These are phyloP conservation scores for Tichodroma muraria DNA, from an alignment of 2,113 vertebrate species.

Conservation along the genomic window DNA sequence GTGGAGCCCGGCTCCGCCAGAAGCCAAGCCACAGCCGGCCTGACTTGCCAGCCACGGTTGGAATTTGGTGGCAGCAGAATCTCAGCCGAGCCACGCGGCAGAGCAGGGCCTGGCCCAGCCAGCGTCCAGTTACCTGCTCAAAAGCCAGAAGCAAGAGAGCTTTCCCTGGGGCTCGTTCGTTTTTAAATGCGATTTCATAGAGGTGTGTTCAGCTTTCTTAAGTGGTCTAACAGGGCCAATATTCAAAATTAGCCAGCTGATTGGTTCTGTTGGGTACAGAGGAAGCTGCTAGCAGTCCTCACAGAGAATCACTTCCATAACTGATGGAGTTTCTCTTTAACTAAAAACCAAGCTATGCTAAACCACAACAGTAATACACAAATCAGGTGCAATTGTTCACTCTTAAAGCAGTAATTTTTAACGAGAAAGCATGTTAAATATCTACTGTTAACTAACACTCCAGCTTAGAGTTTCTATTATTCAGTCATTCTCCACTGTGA, in stretches of 20 bases:
- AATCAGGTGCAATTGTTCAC: neutral
- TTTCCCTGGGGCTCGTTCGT: neutral
- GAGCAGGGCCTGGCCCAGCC: neutral
- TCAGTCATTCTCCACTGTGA: neutral
- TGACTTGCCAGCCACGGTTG: neutral
- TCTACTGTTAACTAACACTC: neutral
- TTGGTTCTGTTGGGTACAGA: neutral
- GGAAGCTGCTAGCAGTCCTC: neutral
- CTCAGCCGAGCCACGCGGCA: rapidly evolving
- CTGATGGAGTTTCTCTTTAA: neutral
- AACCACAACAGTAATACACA: neutral
- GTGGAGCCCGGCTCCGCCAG: neutral
- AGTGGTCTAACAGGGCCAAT: neutral
- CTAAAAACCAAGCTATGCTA: neutral
- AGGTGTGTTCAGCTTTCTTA: neutral
- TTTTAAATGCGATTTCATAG: neutral
- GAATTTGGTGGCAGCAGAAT: neutral
- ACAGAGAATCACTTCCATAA: neutral
- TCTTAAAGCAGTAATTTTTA: neutral
- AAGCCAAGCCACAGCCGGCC: neutral
- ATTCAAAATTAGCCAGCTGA: neutral
- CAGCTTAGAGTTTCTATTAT: neutral
- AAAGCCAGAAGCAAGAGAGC: neutral
- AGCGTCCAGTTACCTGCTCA: neutral
- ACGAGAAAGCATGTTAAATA: neutral